Percentiles rank a stretch among this genome's conserved stretches.
Evolutionary conservation across 1,140 invertebrate species (phyloP).

Genomic region (Sarcophaga bullata): DNA sequence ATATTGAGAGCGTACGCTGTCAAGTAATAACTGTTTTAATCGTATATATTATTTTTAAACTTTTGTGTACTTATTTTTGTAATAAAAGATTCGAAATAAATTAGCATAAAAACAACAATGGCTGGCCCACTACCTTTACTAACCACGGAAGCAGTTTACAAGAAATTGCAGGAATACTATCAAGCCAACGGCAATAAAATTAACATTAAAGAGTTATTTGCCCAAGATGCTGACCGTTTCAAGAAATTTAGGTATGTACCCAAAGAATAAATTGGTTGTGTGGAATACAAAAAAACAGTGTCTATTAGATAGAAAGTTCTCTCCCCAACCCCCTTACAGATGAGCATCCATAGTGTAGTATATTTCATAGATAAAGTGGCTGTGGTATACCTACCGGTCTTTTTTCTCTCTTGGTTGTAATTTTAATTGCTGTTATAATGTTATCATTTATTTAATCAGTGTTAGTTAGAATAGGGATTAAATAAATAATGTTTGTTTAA

Average conservation of each 20-base stretch:
- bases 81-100: neutral
- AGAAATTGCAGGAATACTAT: slow-evolving; percentile 79
- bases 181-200: slow-evolving; percentile 75
- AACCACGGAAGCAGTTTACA: slow-evolving; percentile 75
- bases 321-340: neutral
- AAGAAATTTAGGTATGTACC: slow-evolving; percentile 80
- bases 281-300: neutral
- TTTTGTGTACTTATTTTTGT: slow-evolving; percentile 30
- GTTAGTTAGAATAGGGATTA: neutral
- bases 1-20: slow-evolving; percentile 10
- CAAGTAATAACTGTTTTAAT: neutral
- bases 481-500: neutral
- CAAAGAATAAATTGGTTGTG: slow-evolving; percentile 34
- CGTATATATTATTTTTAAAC: slow-evolving; percentile 15
- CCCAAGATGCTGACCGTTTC: slow-evolving; percentile 80
- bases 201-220: slow-evolving; percentile 81
- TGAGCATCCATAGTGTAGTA: too few relatives aligned
- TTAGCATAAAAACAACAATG: slow-evolving; percentile 51
- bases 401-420: neutral
- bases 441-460: too few relatives aligned
- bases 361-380: neutral
- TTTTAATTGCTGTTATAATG: neutral
- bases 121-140: slow-evolving; percentile 65
- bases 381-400: neutral
- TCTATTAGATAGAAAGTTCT: neutral